Conservation (phyloP, 2,888 invertebrate species). For the Silvanus unidentatus region DNA sequence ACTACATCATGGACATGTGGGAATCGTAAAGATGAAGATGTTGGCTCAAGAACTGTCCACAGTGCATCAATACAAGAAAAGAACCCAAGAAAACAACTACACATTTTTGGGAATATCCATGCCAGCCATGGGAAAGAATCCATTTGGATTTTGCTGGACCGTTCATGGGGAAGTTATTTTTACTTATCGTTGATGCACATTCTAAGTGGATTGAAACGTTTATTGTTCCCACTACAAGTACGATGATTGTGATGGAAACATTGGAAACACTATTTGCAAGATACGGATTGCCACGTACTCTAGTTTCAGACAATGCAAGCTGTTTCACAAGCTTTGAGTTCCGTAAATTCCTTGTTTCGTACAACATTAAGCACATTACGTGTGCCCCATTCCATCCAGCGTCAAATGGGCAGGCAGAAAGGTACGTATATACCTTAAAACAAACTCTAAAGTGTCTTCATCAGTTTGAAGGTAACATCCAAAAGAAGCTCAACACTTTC, state of each 20-base stretch:
- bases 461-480: not conserved
- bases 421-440: conserved; percentile 15
- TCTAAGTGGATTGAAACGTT: conserved; percentile 25
- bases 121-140: conserved; percentile 16
- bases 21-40: conserved; percentile 34
- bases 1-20: conserved; percentile 9
- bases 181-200: conserved; percentile 19
- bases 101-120: conserved; percentile 19
- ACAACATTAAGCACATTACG: conserved; percentile 24
- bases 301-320: conserved; percentile 22
- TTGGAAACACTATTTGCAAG: conserved; percentile 16
- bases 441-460: conserved; percentile 4
- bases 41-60: conserved; percentile 19
- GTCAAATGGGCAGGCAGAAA: conserved; percentile 27
- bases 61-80: conserved; percentile 14
- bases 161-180: conserved; percentile 13
- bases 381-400: conserved; percentile 13
- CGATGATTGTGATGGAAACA: conserved; percentile 11
- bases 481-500: not conserved
- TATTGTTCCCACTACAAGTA: conserved; percentile 12
- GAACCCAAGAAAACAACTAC: conserved; percentile 16
- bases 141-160: conserved; percentile 23
- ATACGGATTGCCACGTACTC: conserved; percentile 17
- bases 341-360: conserved; percentile 17
- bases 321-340: conserved; percentile 21